Conservation (phyloP, 2,113 vertebrate genomes). For the Rhinoderma darwinii region DNA sequence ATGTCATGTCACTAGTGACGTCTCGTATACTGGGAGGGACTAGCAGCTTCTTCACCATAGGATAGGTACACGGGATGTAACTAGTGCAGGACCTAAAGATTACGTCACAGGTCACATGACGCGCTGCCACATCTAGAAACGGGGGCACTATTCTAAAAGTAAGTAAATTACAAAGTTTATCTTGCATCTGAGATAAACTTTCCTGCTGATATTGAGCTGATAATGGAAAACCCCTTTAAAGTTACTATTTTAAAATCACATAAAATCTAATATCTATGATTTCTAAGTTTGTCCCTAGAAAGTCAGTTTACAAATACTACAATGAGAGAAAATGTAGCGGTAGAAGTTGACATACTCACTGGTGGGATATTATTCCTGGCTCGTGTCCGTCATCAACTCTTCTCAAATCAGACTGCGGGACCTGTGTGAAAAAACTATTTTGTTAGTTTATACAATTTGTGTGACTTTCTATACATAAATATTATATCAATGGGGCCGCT, state of each 20-base stretch:
- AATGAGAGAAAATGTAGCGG: neutral
- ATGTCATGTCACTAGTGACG: too few relatives aligned
- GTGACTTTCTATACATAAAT: neutral
- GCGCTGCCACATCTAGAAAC: too few relatives aligned
- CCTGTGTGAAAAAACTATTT: neutral
- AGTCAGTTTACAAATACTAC: neutral
- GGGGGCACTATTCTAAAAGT: too few relatives aligned
- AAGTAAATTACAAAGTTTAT: too few relatives aligned
- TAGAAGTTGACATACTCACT: neutral
- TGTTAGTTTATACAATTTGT: neutral
- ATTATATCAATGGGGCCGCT: neutral
- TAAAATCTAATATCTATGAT: neutral
- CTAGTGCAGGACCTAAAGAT: too few relatives aligned
- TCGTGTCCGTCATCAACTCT: neutral
- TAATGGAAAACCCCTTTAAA: too few relatives aligned
- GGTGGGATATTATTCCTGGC: neutral
- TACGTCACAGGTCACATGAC: too few relatives aligned
- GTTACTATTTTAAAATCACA: neutral
- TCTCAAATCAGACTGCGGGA: neutral
- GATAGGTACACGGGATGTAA: too few relatives aligned
- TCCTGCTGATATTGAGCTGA: too few relatives aligned
- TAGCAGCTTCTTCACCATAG: too few relatives aligned
- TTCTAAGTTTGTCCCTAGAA: neutral
- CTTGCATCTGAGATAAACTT: too few relatives aligned
- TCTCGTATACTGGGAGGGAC: too few relatives aligned